Percentiles rank a stretch among this genome's conserved stretches.
These are phyloP conservation scores for Automeris io DNA, from an alignment of 2,888 invertebrate genomes.

Conservation along the genomic window DNA sequence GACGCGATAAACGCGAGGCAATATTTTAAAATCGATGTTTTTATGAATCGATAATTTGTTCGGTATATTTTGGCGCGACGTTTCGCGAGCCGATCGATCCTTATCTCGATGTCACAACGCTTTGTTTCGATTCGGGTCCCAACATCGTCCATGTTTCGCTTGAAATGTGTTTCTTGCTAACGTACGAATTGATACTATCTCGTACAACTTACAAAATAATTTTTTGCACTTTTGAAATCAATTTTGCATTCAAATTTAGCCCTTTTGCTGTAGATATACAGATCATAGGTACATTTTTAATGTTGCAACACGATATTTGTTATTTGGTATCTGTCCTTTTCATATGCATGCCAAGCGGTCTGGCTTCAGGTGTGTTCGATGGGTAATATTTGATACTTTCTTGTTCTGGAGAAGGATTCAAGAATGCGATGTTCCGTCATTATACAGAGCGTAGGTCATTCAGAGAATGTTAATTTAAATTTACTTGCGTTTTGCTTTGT, in stretches of 20 bases:
- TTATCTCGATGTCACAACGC: constrained; percentile 72
- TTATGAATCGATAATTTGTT: constrained; percentile 77
- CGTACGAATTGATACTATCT: constrained; percentile 68
- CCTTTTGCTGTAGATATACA: constrained; percentile 25
- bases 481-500: constrained; percentile 18
- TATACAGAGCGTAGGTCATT: constrained; percentile 35
- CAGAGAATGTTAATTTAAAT: constrained; percentile 27
- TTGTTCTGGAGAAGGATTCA: constrained; percentile 49
- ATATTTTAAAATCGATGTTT: constrained; percentile 76
- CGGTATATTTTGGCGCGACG: constrained; percentile 70
- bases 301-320: constrained; percentile 21
- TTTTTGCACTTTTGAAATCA: constrained; percentile 22
- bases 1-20: constrained; percentile 60
- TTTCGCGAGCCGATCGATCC: constrained; percentile 68
- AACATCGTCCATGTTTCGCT: constrained; percentile 70
- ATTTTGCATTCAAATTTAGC: constrained; percentile 25
- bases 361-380: constrained; percentile 68
- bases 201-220: constrained; percentile 45
- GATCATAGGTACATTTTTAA: constrained; percentile 17
- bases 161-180: constrained; percentile 76
- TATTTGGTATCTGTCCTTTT: constrained; percentile 47
- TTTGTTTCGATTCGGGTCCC: constrained; percentile 70
- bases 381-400: constrained; percentile 75
- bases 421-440: constrained; percentile 41
- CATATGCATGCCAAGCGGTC: constrained; percentile 66